A percentile compares a stretch with the other conserved stretches of the same genome.
Evolutionary conservation across 2,113 vertebrate genomes (phyloP).

Genomic region (Oreochromis tanganicae): DNA sequence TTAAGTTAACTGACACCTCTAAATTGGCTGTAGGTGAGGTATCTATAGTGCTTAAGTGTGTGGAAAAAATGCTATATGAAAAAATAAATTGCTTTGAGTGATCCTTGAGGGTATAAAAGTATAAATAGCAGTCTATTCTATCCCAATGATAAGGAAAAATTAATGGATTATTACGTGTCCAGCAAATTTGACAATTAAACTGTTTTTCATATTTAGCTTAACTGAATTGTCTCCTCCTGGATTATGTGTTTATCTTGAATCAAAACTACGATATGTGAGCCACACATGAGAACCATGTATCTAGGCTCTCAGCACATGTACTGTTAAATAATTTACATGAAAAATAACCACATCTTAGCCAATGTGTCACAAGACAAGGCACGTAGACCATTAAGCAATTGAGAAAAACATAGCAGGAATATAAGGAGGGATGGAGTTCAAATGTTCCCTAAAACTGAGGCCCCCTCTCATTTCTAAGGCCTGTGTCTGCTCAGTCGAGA

Average conservation of each 20-base stretch:
- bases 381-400: neutral
- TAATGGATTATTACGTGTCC: neutral
- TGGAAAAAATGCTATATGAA: accelerated
- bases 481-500: conserved; percentile 32
- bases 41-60: neutral
- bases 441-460: neutral
- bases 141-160: neutral
- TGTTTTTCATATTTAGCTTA: neutral
- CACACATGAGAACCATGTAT: neutral
- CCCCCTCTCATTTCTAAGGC: neutral
- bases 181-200: neutral
- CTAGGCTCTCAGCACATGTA: neutral
- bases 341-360: neutral
- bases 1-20: neutral
- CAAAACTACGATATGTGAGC: neutral
- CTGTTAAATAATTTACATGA: neutral
- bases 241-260: neutral
- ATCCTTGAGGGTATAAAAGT: neutral
- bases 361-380: neutral
- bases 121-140: neutral
- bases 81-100: neutral
- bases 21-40: neutral
- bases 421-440: neutral
- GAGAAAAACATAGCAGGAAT: neutral
- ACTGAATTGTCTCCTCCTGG: neutral